phyloP scores from a whole-genome alignment of 2,888 invertebrate genomes.

The Agrochola lota region DNA sequence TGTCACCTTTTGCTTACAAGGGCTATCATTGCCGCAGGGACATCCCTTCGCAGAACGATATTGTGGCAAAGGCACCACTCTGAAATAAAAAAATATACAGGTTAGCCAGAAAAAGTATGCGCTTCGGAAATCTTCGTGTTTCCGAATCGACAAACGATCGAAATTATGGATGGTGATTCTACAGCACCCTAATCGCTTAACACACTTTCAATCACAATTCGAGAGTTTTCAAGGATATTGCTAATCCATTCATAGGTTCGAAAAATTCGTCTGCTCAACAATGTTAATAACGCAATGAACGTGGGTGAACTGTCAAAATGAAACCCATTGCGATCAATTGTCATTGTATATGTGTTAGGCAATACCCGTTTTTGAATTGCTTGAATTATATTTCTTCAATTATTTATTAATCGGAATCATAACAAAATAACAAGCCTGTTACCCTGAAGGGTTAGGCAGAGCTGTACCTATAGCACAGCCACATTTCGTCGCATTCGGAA shows the following conservation, averaged over 20 bases:
- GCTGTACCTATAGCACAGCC: background rate
- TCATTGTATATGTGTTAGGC: too few species aligned
- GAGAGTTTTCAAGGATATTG: too few species aligned
- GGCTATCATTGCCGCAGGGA: slow-evolving; percentile 80
- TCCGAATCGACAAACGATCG: background rate
- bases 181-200: too few species aligned
- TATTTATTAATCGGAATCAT: too few species aligned
- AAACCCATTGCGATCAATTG: too few species aligned
- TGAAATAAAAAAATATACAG: slow-evolving; percentile 64
- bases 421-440: too few species aligned
- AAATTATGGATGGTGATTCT: background rate
- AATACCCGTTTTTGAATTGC: background rate
- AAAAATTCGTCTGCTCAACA: too few species aligned
- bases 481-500: background rate
- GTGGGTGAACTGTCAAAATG: too few species aligned
- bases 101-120: background rate
- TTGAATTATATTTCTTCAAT: background rate
- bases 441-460: background rate
- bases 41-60: slow-evolving; percentile 79
- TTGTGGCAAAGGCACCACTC: slow-evolving; percentile 76
- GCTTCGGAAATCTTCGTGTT: background rate
- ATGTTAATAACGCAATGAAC: too few species aligned
- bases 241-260: too few species aligned
- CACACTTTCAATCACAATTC: too few species aligned
- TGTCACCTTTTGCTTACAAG: slow-evolving; percentile 83